Evolutionary conservation across 2,888 invertebrate genomes (phyloP).

Genomic region (Platypus cylindrus): DNA sequence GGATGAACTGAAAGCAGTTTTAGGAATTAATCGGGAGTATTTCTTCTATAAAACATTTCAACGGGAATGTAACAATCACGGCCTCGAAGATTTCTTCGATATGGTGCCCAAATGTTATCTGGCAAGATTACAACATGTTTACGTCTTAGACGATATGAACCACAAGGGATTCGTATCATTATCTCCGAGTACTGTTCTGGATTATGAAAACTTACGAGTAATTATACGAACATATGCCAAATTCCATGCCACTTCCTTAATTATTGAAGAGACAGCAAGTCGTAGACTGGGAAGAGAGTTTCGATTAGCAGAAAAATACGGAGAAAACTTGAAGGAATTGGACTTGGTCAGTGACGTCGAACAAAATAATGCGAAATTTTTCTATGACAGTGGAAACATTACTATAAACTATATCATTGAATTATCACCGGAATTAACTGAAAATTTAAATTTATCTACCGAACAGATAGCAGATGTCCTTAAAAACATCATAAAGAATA

Average conservation of each 20-base stretch:
- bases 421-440: slow-evolving; percentile 10
- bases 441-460: slow-evolving; percentile 4
- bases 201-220: slow-evolving; percentile 18
- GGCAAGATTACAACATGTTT: slow-evolving; percentile 22
- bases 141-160: slow-evolving; percentile 32
- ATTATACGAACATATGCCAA: slow-evolving; percentile 21
- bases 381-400: background rate
- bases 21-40: slow-evolving; percentile 17
- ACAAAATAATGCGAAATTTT: background rate
- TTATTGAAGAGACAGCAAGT: slow-evolving; percentile 23
- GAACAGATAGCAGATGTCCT: slow-evolving; percentile 9
- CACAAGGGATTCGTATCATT: slow-evolving; percentile 9
- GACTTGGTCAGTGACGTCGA: background rate
- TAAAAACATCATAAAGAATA: slow-evolving; percentile 22
- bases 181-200: slow-evolving; percentile 6
- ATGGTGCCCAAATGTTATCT: slow-evolving; percentile 30
- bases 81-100: slow-evolving; percentile 17
- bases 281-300: slow-evolving; percentile 15
- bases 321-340: slow-evolving; percentile 12
- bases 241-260: slow-evolving; percentile 25
- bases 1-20: background rate
- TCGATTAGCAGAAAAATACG: slow-evolving; percentile 22
- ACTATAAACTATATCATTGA: slow-evolving; percentile 8
- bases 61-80: slow-evolving; percentile 25
- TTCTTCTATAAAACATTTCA: slow-evolving; percentile 33